phyloP scores from a whole-genome alignment of 1,140 invertebrate genomes.

The Lamellibrachia luymesi region DNA sequence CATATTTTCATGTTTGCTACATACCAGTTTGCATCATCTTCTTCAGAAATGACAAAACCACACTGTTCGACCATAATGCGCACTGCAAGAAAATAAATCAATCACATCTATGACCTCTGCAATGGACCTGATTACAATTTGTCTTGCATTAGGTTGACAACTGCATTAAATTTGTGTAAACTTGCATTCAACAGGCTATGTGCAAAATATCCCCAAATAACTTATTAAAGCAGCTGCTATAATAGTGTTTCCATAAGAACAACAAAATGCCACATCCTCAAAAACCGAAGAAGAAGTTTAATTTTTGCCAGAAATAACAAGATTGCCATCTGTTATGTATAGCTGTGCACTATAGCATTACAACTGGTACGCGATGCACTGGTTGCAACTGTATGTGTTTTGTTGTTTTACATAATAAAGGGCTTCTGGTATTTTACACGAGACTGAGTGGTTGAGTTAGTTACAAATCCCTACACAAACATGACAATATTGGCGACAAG shows the following conservation, averaged over 20 bases:
- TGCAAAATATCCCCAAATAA: not conserved
- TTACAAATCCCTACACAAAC: no score
- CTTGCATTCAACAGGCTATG: not conserved
- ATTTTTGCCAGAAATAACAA: not conserved
- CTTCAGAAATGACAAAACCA: slow-evolving; percentile 45
- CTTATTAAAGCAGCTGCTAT: not conserved
- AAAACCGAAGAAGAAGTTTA: not conserved
- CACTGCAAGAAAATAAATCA: slow-evolving; percentile 41
- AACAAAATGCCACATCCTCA: not conserved
- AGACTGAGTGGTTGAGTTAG: no score
- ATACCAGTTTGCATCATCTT: slow-evolving; percentile 50
- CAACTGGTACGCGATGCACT: no score
- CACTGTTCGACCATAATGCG: slow-evolving; percentile 47
- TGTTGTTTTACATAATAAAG: no score
- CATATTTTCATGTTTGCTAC: slow-evolving; percentile 13
- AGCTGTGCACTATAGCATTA: no score
- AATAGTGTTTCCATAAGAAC: not conserved
- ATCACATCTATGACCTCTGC: not conserved
- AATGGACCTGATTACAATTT: not conserved
- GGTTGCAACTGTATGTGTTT: no score
- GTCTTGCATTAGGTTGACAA: not conserved
- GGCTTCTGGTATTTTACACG: no score
- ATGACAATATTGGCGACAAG: no score
- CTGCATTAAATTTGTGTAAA: not conserved
- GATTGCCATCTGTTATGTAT: no score